Conservation (phyloP, 2,113 vertebrate species). For the Ancistrus triradiatus region DNA sequence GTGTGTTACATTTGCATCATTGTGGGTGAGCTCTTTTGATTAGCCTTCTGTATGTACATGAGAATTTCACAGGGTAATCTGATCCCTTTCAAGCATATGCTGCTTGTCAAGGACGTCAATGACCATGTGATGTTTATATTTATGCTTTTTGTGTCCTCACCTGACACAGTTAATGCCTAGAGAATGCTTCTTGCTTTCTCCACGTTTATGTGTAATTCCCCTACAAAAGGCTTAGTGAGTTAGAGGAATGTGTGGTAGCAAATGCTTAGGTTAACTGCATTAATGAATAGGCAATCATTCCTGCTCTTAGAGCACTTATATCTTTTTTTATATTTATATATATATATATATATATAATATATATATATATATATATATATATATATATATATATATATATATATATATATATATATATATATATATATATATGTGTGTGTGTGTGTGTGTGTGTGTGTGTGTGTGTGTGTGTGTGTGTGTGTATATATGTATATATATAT, state of each 20-base stretch:
- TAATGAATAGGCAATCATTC: no score
- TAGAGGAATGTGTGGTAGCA: constrained; percentile 44
- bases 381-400: no score
- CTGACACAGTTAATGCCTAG: constrained; percentile 48
- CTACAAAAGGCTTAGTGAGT: constrained; percentile 51
- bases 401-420: no score
- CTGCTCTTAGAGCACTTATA: no score
- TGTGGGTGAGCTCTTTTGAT: constrained; percentile 8
- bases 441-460: no score
- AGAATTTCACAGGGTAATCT: not conserved
- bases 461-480: no score
- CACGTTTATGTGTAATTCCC: constrained; percentile 58
- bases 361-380: no score
- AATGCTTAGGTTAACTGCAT: constrained; percentile 44
- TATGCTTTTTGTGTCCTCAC: constrained; percentile 38
- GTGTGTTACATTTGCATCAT: no score
- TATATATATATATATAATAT: no score
- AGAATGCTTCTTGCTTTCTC: constrained; percentile 52
- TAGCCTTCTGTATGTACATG: not conserved
- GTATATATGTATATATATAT: no score
- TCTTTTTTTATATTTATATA: no score
- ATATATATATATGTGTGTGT: no score
- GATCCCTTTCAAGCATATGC: not conserved
- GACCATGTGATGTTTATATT: constrained; percentile 52
- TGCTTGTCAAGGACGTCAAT: not conserved